These are phyloP conservation scores for Phyllostomus discolor DNA, from an alignment of 2,113 vertebrate genomes.

Conservation along the genomic window DNA sequence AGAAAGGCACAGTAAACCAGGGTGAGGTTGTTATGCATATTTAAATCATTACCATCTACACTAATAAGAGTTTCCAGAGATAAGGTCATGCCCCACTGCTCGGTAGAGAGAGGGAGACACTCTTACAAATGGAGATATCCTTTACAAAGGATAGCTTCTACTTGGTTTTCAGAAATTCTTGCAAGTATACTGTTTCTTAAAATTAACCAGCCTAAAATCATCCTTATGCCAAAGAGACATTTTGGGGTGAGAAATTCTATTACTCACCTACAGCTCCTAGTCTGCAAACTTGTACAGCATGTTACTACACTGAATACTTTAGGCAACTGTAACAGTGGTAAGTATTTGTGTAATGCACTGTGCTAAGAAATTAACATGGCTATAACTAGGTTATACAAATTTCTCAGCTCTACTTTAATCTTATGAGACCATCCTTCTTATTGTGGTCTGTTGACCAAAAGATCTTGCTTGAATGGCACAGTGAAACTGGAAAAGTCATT, in stretches of 20 bases:
- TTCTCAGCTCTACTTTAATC: neutral
- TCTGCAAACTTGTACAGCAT: too few relatives aligned
- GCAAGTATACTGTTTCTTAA: neutral
- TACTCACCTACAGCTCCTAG: neutral
- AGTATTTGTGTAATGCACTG: neutral
- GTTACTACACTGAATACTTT: neutral
- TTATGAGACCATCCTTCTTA: neutral
- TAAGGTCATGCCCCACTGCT: neutral
- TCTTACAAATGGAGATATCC: neutral
- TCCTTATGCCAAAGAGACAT: neutral
- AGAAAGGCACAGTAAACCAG: too few relatives aligned
- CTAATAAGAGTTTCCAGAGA: neutral
- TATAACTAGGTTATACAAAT: neutral
- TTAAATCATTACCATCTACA: neutral
- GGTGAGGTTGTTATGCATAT: neutral
- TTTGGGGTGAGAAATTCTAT: neutral
- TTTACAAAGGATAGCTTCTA: neutral
- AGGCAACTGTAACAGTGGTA: too few relatives aligned
- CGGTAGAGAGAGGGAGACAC: neutral
- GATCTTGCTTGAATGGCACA: too few relatives aligned
- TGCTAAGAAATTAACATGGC: neutral
- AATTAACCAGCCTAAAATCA: neutral
- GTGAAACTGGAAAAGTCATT: too few relatives aligned
- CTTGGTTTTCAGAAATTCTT: neutral
- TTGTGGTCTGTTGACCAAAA: neutral